phyloP scores from a whole-genome alignment of 2,888 invertebrate genomes.

The Aromia moschata region DNA sequence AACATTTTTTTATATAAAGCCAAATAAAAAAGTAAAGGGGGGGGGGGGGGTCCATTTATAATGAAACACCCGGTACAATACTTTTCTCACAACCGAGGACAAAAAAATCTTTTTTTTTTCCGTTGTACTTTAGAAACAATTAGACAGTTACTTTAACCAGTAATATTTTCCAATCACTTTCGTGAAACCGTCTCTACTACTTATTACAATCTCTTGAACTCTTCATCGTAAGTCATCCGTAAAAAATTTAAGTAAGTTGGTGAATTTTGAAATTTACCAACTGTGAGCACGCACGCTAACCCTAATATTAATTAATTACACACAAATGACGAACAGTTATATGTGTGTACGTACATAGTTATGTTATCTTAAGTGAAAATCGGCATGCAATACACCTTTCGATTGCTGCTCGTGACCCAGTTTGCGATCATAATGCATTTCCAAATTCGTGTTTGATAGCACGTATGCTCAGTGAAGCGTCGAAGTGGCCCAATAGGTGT shows the following conservation, averaged over 20 bases:
- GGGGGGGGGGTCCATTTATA: no score
- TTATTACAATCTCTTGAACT: no score
- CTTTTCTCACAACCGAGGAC: no score
- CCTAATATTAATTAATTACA: slow-evolving; percentile 5
- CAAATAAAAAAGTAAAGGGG: no score
- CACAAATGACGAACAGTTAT: slow-evolving; percentile 22
- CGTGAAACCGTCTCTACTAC: neutral
- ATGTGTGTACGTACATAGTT: slow-evolving; percentile 24
- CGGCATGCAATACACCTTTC: slow-evolving; percentile 26
- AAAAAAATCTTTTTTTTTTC: no score
- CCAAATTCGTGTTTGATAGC: slow-evolving; percentile 22
- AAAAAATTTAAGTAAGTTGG: neutral
- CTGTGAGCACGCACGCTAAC: neutral
- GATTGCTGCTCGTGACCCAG: slow-evolving; percentile 27
- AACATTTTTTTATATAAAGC: no score
- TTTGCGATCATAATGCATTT: slow-evolving; percentile 10
- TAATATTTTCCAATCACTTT: neutral
- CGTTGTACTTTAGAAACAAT: no score
- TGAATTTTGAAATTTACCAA: neutral
- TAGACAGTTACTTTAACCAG: no score
- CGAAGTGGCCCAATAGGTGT: neutral
- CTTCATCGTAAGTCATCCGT: no score
- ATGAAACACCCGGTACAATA: no score
- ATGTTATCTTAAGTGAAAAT: slow-evolving; percentile 28
- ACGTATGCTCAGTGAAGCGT: slow-evolving; percentile 4